Base-by-base conservation (phyloP, 2,888 invertebrate species). In the Hemicrepidius hirtus region DNA sequence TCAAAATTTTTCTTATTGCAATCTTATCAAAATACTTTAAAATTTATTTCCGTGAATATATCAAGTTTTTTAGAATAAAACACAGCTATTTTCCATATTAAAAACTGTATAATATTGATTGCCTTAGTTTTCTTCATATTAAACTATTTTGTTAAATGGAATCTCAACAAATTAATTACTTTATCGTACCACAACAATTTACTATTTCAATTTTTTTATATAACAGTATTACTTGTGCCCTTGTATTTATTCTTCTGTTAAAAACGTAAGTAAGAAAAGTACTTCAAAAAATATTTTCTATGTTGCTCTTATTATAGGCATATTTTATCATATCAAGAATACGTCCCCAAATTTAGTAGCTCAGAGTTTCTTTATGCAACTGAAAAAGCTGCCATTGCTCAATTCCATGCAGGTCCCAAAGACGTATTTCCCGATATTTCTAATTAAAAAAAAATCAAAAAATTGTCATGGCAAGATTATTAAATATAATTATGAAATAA, bases 201-300 rank as follows among this genome's bases (percentile, higher is more conserved):
- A 76, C 81, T 82, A 82, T 78, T 81, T 81, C 78, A 78, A 68
- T 72, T 82, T 78, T 80, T 81, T 81, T 57, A 76, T 81, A 80
- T 83, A 84, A 84, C 83, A 85, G 81, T 84, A 80, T 81, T 82
- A 84, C 84, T 86, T 86, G 86, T 86, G 86, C 86, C 86, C 86
- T 83, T 83, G 80, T 83, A 83, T 84, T 85, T 85, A 80, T 84
- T 84, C 24, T 79, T 80, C 78, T 78, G 73, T 78, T 78, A 70
- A 71, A 73, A 77, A 77, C 69, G 60, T 71, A 71, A 57, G 9
- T 71, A 68, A 57, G 37, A 68, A 74, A 74, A 71, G 68, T 67
- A 74, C 62, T 59, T 75, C 75, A 76, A 76, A 77, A 77, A 75
- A 78, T 78, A 76, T 76, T 74, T 68, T 71, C 75, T 75, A 75